A percentile compares a stretch with the other conserved stretches of the same genome.
Conservation (phyloP, 1,140 invertebrate species). For the Epicauta chinensis region DNA sequence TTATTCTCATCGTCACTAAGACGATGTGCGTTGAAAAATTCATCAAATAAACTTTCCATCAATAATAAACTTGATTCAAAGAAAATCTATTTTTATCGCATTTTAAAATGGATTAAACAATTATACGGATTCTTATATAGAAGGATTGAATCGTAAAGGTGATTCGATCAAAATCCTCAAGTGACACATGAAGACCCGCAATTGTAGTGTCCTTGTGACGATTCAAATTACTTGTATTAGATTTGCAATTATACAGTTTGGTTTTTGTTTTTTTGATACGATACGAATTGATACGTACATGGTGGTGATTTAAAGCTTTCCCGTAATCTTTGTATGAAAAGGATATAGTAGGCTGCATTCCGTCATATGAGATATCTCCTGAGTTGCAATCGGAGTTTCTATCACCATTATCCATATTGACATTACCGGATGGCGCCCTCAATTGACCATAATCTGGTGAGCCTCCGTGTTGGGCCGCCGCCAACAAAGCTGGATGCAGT, state of each 20-base stretch:
- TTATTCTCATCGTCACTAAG: constrained; percentile 20
- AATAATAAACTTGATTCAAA: not conserved
- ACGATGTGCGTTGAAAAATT: not conserved
- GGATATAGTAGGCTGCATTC: constrained; percentile 91
- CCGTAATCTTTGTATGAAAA: constrained; percentile 56
- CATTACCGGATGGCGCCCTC: constrained; percentile 44
- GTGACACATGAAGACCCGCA: constrained; percentile 28
- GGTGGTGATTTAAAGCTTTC: constrained; percentile 29
- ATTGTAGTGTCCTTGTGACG: not conserved
- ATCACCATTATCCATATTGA: constrained; percentile 71
- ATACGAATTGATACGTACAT: constrained; percentile 27
- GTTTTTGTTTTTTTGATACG: not conserved
- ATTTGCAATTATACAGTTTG: no score
- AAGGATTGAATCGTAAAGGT: constrained; percentile 26
- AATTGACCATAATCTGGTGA: constrained; percentile 70
- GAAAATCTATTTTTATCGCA: no score
- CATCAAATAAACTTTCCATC: not conserved
- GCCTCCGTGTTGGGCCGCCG: constrained; percentile 67
- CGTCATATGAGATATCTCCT: constrained; percentile 79
- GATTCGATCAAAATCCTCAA: constrained; percentile 1
- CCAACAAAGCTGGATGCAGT: constrained; percentile 69
- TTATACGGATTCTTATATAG: constrained; percentile 28
- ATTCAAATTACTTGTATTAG: constrained; percentile 3
- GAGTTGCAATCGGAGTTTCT: constrained; percentile 83
- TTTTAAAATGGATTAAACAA: constrained; percentile 10